Evolutionary conservation across 2,113 vertebrate species (phyloP), one percentile per base, ranked within the genome.

Genomic region (Paracanthobrama guichenoti): DNA sequence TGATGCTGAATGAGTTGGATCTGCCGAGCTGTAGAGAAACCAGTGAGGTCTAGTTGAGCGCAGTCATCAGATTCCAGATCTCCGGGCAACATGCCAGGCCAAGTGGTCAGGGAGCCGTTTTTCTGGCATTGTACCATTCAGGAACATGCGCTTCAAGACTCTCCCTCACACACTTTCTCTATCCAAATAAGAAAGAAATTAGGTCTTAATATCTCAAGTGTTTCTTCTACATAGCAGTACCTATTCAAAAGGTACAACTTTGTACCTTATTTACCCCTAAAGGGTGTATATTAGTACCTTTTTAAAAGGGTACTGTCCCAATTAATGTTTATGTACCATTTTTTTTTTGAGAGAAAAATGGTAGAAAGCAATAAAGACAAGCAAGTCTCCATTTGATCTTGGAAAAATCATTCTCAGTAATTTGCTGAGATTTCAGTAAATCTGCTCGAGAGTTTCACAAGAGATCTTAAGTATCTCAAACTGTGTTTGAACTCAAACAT

Each of bases 61-160:
- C 42, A 83, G 59, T 80, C 64, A 74, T 82, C 81, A 88, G 78
- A 60, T 59, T 83, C 44, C 53, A 84, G 81, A 88, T 86, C 87
- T 85, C 89, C 86, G 74, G 82, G 84, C 62, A 26, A 24, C 28
- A 73, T 80, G 81, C 71, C 53, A 73, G 60, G 84, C 83, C 76
- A 86, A 89, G 60, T 85, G 85, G 87, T 87, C 60, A 60, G 50
- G 71, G 74, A 48, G 46, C 42, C 73, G 28, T 69, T 67, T 81
- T 26, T 89, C 73, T 87, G 78, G 86, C 76, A 66, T 46, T 81
- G 53, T 75, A 67, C 60, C 28, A 79, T 82, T 85, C 42, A 86
- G 82, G 20, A 82, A 81, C 46, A 73, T 67, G 42, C 50, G 78
- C 76, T 82, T 26, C 14, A 53, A 72, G 78, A 80, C 46, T 75